A percentile compares a stretch with the other conserved stretches of the same genome.
phyloP scores from a whole-genome alignment of 2,888 invertebrate genomes.

The Bellardia pandia region DNA sequence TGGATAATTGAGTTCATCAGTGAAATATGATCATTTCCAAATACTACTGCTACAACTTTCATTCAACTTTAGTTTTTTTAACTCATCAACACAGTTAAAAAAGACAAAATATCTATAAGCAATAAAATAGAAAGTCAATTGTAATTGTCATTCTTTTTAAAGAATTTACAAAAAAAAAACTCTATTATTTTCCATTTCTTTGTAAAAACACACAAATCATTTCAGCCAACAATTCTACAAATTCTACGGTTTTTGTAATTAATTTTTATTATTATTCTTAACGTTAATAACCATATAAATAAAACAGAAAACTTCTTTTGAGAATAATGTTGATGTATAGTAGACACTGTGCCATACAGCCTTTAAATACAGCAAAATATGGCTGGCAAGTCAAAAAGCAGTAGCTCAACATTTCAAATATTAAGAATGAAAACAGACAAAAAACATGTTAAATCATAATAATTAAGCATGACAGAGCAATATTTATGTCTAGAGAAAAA shows the following conservation, averaged over 20 bases:
- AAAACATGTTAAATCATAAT: constrained; percentile 66
- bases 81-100: constrained; percentile 32
- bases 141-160: constrained; percentile 34
- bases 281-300: constrained; percentile 42
- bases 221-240: background rate
- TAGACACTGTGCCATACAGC: background rate
- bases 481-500: background rate
- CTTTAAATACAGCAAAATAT: constrained; percentile 44
- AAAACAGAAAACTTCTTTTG: background rate
- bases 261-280: constrained; percentile 41
- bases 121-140: constrained; percentile 60
- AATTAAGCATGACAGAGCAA: constrained; percentile 69
- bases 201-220: constrained; percentile 25
- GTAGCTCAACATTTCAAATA: constrained; percentile 42
- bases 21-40: constrained; percentile 8
- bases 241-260: constrained; percentile 12
- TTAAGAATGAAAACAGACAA: constrained; percentile 19
- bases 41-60: constrained; percentile 52
- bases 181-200: constrained; percentile 36
- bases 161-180: constrained; percentile 26
- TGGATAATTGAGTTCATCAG: constrained; percentile 38
- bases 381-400: constrained; percentile 20
- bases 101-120: background rate
- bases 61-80: constrained; percentile 27
- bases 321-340: background rate